Evolutionary conservation across 2,113 vertebrate genomes (phyloP), one percentile per base, ranked within the genome.

Genomic region (Corythornis vintsioides): DNA sequence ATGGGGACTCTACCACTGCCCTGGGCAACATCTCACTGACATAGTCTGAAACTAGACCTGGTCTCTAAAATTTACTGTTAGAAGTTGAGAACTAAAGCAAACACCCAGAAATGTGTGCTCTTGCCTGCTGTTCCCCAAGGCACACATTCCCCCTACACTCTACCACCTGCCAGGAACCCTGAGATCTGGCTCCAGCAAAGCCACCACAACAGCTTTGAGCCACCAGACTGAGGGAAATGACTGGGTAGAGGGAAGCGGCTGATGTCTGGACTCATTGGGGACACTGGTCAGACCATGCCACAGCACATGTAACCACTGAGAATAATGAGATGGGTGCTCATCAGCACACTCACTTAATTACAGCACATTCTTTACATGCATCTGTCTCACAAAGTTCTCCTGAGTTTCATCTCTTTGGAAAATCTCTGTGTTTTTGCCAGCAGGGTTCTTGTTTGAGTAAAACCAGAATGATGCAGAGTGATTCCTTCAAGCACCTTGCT

Each of bases 151-250:
- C 40, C 47, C 3, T 33, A 65, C 42, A 8, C 17, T 7, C 13
- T 16, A 6, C 29, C 4, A 4, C 55, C 61, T 16, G 65, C 35
- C 38, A 38, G 38, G 38, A 38, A 38, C 38, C 2, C 0, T 40
- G 40, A 61, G 38, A 14, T 25, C n/a, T 52, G 53, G 20, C 40
- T 61, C 5, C 2, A 59, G 64, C 4, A 2, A 55, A 22, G 61
- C 4, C 3, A 5, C 52, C 10, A 1, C 2, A 1, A 69, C 16
- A 18, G 29, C n/a, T 47, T 0, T 0, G 57, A 48, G 82, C n/a
- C 1, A 1, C 45, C 3, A 3, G 35, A 60, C 20, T 2, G 0
- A 38, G 15, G n/a, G 61, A 53, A 42, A n/a, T 4, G 2, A 8
- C 57, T 56, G 0, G 1, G 3, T 26, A 21, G 13, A 33, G 16